phyloP scores from a whole-genome alignment of 2,113 vertebrate species.

The Aythya baeri region DNA sequence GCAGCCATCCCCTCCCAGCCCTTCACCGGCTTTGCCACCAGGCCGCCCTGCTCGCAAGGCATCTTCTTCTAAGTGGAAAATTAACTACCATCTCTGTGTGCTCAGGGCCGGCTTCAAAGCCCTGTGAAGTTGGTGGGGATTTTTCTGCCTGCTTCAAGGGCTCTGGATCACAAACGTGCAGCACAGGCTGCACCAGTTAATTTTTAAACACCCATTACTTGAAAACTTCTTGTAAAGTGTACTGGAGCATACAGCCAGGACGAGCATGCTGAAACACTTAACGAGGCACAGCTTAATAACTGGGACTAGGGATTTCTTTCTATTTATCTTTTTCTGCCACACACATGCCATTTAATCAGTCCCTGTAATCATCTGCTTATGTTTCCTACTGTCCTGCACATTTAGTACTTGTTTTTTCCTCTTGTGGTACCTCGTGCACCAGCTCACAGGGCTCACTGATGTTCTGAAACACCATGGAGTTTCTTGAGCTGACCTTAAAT shows the following conservation, averaged over 20 bases:
- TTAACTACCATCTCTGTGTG: neutral
- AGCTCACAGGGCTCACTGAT: fast-evolving
- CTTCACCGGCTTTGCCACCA: fast-evolving
- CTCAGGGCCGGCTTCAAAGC: neutral
- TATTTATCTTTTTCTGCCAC: neutral
- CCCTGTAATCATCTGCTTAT: constrained; percentile 1
- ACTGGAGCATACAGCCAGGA: neutral
- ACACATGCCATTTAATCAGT: neutral
- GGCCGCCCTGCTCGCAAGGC: fast-evolving
- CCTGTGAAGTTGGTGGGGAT: neutral
- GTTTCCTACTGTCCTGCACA: neutral
- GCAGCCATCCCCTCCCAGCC: fast-evolving
- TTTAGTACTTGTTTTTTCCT: fast-evolving
- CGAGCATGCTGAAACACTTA: neutral
- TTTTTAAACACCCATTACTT: constrained; percentile 59
- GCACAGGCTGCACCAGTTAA: constrained; percentile 42
- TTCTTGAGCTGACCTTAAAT: neutral
- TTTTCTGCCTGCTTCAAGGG: constrained; percentile 53
- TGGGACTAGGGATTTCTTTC: neutral
- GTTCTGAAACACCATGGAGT: neutral
- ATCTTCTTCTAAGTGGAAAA: neutral
- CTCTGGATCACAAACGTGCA: neutral
- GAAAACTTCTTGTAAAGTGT: constrained; percentile 39
- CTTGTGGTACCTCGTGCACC: fast-evolving
- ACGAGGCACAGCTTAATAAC: neutral